Base-by-base conservation (phyloP, 2,797 vertebrate genomes). In the Anguilla pacifica region DNA sequence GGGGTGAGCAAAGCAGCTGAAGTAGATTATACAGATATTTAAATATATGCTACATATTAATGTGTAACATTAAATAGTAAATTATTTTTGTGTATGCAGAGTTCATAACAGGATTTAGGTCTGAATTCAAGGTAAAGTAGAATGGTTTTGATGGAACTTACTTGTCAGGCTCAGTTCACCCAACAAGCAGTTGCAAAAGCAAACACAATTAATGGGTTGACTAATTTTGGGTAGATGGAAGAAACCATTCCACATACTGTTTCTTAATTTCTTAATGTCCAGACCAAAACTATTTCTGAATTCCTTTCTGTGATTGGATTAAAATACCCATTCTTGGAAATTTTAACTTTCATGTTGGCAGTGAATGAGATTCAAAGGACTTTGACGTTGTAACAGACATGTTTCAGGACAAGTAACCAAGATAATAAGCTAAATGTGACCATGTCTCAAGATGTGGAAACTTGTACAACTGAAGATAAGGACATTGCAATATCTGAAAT, bases 161-260 rank as follows among this genome's bases (percentile, higher is more conserved):
- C 31, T 77, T 3, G 31, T 35, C 11, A 74, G 31, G 31, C 11
- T 74, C 39, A 19, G 39, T 43, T 79, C 17, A 28, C 43, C 79
- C 79, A 49, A 70, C 84, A 85, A 15, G n/a, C n/a, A 81, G 83
- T 86, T 55, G 87, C 74, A 28, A 88, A 88, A 86, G 59, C 74
- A 88, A 88, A 86, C 87, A 86, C 74, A 46, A 82, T 39, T 85
- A 81, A 88, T 28, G 84, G 74, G 2, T 43, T 70, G 64, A 70
- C 25, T 70, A 70, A 70, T 70, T 70, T 70, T 70, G 28, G 64
- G 25, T 70, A 70, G 64, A 64, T 22, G 59, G 19, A 15, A n/a
- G 64, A 46, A 46, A 70, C 64, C 25, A 28, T 70, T n/a, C 64
- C 64, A 70, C 64, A 70, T 6, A 4, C 17, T 28, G 10, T 70